Base-by-base conservation (phyloP, 2,113 vertebrate species). In the Pseudorasbora parva region DNA sequence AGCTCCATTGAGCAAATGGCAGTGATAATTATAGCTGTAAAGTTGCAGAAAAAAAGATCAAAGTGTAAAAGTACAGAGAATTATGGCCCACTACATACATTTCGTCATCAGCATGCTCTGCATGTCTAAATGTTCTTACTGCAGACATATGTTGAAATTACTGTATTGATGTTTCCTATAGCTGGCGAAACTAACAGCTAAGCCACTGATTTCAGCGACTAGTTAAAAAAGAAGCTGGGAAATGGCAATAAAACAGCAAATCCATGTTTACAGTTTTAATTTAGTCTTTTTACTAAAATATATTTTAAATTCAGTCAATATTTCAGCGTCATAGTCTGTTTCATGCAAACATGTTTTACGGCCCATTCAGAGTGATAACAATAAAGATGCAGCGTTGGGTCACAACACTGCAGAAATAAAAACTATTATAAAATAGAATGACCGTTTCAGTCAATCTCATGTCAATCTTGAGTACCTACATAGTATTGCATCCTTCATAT, bases 1-100 rank as follows among this genome's bases (percentile, higher is more conserved):
- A 81, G 76, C 68, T 82, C 56, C 51, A 74, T 66, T 62, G 81
- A 75, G 79, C 59, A 8, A 69, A 33, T 69, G 25, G 43, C 27
- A 12, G 14, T 30, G 15, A 27, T 27, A 23, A 51, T 14, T 54
- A 54, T 25, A 8, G 60, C 45, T 49, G 25, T 51, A 51, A 49
- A 27, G n/a, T 54, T 19, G 17, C 15, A 54, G 49, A 54, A 54
- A 19, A 5, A 19, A 54, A 54, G 17, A 54, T 54, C 17, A 54
- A n/a, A 19, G 73, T 54, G 9, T 54, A 33, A 75, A 74, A 33
- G 47, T 27, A 12, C n/a, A 21, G 17, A 30, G 27, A 33, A 56
- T 33, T 54, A 33, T 21, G 27, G 9, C 30, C 33, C 0, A 1
- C 19, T n/a, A 11, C 4, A 21, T n/a, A 33, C 1, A 19, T 33